A percentile compares a stretch with the other conserved stretches of the same genome.
Conservation (phyloP, 2,888 invertebrate species). For the Limnephilus rhombicus region DNA sequence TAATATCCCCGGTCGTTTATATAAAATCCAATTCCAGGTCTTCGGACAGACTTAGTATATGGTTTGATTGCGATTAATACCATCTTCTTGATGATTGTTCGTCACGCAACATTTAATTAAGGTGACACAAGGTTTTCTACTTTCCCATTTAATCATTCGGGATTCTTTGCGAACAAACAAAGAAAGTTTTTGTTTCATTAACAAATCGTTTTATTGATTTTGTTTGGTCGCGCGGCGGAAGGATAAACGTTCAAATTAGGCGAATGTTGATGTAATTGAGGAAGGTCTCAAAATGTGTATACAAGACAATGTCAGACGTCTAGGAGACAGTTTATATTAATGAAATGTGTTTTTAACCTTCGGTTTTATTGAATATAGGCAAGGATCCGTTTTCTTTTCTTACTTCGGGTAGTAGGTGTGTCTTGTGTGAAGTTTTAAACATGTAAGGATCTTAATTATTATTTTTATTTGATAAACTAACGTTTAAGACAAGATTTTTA, state of each 20-base stretch:
- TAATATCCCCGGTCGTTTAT: neutral
- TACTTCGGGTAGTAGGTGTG: neutral
- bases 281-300: neutral
- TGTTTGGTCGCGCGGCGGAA: neutral
- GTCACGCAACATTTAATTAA: constrained; percentile 44
- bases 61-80: constrained; percentile 31
- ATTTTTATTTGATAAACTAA: too few relatives aligned
- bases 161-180: constrained; percentile 11
- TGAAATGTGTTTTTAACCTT: neutral
- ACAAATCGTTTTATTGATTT: constrained; percentile 28
- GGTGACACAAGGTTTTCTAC: constrained; percentile 2
- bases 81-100: constrained; percentile 19
- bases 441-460: too few relatives aligned
- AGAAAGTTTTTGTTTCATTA: neutral
- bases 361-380: neutral
- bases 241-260: neutral
- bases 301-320: neutral
- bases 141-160: constrained; percentile 10
- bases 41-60: constrained; percentile 4
- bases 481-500: too few relatives aligned
- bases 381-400: neutral
- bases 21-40: neutral
- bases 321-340: neutral
- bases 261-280: neutral
- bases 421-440: neutral